These are phyloP conservation scores for Calonectris borealis DNA, from an alignment of 2,113 vertebrate genomes.

Conservation along the genomic window DNA sequence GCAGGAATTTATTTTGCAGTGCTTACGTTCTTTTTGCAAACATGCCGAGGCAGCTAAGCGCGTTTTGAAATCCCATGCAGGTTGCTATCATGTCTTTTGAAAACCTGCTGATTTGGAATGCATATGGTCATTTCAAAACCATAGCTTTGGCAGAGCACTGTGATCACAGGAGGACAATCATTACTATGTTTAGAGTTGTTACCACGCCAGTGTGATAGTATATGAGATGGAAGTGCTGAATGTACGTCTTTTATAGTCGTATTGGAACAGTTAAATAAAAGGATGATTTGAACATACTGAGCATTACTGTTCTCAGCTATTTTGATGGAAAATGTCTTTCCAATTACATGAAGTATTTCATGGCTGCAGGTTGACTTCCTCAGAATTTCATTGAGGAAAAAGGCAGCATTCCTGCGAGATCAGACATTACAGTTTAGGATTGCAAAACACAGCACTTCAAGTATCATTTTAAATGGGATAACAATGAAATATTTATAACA, in stretches of 20 bases:
- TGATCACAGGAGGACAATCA: not conserved
- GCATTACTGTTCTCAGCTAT: not conserved
- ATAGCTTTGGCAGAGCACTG: not conserved
- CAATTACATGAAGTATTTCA: not conserved
- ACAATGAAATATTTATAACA: not conserved
- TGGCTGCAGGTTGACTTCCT: not conserved
- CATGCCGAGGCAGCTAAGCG: not conserved
- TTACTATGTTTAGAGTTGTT: not conserved
- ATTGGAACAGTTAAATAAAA: not conserved
- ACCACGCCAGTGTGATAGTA: not conserved
- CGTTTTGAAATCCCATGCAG: fast-evolving
- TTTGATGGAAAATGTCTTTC: not conserved
- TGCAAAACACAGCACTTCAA: not conserved
- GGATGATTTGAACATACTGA: not conserved
- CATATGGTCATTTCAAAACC: slow-evolving; percentile 8
- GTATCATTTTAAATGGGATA: not conserved
- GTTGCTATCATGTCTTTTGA: not conserved
- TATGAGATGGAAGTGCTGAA: not conserved
- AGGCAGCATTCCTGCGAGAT: not conserved
- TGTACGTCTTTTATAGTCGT: not conserved
- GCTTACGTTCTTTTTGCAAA: not conserved
- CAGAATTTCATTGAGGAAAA: not conserved
- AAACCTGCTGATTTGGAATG: not conserved
- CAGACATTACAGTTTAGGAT: not conserved
- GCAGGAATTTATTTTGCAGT: not conserved